A percentile compares a stretch with the other conserved stretches of the same genome.
These are phyloP conservation scores for Chrysolina haemoptera DNA, from an alignment of 2,888 invertebrate species.

Conservation along the genomic window DNA sequence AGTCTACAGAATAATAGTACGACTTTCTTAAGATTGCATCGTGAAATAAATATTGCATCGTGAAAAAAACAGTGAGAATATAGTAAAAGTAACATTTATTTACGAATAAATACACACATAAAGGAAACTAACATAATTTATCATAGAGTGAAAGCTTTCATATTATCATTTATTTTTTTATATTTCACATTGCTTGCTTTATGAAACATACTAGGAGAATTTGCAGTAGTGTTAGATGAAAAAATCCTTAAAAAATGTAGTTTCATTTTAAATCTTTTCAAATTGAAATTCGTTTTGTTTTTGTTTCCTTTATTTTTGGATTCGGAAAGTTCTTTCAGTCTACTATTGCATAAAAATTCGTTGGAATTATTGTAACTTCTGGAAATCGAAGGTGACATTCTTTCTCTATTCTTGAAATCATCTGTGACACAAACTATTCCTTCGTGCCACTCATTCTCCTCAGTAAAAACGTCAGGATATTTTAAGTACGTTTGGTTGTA, in stretches of 20 bases:
- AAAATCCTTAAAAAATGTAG: conserved; percentile 39
- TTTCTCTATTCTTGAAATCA: conserved; percentile 10
- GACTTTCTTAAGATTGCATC: no score
- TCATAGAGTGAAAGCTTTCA: conserved; percentile 33
- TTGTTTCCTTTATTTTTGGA: background rate
- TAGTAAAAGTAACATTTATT: conserved; percentile 4
- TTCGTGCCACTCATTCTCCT: background rate
- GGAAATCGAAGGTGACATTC: background rate
- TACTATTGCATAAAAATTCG: background rate
- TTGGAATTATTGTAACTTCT: conserved; percentile 20
- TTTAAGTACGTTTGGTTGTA: conserved; percentile 19
- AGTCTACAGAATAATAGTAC: no score
- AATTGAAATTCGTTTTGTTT: conserved; percentile 34
- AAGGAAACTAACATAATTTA: background rate
- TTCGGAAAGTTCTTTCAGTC: conserved; percentile 15
- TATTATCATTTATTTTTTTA: conserved; percentile 38
- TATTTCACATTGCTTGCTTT: conserved; percentile 41
- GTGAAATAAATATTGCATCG: no score
- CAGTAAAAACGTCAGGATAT: conserved; percentile 17
- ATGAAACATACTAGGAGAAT: conserved; percentile 22
- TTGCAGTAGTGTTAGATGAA: conserved; percentile 24
- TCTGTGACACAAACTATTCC: background rate
- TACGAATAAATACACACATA: background rate
- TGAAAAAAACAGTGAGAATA: background rate
- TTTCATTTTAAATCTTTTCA: conserved; percentile 43